Conservation (phyloP, 2,113 vertebrate species). For the Phrynosoma blainvillii region DNA sequence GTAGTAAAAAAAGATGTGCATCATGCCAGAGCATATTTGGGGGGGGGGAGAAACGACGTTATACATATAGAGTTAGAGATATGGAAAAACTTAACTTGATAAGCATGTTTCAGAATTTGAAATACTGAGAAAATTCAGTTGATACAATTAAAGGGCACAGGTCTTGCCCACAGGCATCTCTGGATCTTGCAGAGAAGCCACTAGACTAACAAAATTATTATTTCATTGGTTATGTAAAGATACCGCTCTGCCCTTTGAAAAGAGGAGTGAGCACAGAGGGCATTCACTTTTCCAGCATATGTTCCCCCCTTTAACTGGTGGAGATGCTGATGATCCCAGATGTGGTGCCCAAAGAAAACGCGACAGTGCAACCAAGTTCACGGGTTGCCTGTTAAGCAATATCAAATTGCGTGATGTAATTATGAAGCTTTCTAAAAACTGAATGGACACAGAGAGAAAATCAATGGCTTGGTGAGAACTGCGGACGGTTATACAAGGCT, state of each 20-base stretch:
- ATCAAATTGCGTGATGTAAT: neutral
- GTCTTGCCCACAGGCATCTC: neutral
- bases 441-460: neutral
- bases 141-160: neutral
- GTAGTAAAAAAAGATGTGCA: neutral
- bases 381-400: neutral
- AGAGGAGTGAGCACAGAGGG: neutral
- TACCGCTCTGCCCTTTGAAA: conserved; percentile 18
- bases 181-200: neutral
- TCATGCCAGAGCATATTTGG: neutral
- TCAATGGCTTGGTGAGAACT: neutral
- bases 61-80: too few species aligned
- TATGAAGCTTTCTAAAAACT: rapidly evolving
- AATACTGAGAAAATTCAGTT: neutral
- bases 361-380: conserved; percentile 3
- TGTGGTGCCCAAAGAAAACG: neutral
- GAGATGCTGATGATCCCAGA: neutral
- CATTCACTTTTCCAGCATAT: rapidly evolving
- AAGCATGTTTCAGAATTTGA: neutral
- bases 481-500: conserved; percentile 48
- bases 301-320: neutral
- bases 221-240: neutral
- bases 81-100: neutral
- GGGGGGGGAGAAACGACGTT: neutral
- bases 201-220: neutral